These are phyloP conservation scores for Caenorhabditis elegans DNA, from an alignment of 1,140 invertebrate species.

Conservation along the genomic window WBcel235 BX284602.5:13023001-13023500, in stretches of 20 bases:
- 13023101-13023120: not conserved
- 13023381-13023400: slow-evolving; percentile 15
- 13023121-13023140: slow-evolving; percentile 24
- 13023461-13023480: not conserved
- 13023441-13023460: too few relatives aligned
- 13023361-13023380: slow-evolving; percentile 21
- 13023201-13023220: slow-evolving; percentile 25
- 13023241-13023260: slow-evolving; percentile 21
- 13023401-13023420: slow-evolving; percentile 18
- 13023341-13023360: slow-evolving; percentile 27
- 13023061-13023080: not conserved
- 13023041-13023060: not conserved
- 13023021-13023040: too few relatives aligned
- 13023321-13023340: slow-evolving; percentile 29
- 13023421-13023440: slow-evolving; percentile 29
- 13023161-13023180: slow-evolving; percentile 14
- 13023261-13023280: slow-evolving; percentile 24
- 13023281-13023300: not conserved
- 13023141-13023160: slow-evolving; percentile 28
- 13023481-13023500: slow-evolving; percentile 3
- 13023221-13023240: slow-evolving; percentile 30
- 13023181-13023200: not conserved
- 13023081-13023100: not conserved
- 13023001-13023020: not conserved
- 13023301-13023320: slow-evolving; percentile 11